Conservation (phyloP, 2,888 invertebrate genomes). For the Andrena marginata region DNA sequence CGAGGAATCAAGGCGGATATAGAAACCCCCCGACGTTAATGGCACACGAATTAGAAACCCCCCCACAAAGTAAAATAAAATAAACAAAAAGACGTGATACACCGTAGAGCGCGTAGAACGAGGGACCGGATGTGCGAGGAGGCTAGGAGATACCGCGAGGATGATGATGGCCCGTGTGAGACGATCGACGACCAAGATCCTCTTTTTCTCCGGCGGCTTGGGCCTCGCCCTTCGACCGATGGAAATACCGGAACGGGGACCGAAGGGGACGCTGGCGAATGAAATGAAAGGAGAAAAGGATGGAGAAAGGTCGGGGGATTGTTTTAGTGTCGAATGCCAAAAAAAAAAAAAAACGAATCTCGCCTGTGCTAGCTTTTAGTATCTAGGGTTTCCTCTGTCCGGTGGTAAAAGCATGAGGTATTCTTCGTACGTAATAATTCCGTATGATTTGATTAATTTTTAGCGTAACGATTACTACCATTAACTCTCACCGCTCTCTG, state of each 20-base stretch:
- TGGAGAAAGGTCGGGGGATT: conserved; percentile 59
- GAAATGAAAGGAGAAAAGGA: conserved; percentile 18
- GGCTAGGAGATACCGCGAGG: not conserved
- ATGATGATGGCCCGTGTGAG: not conserved
- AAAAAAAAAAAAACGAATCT: conserved; percentile 69
- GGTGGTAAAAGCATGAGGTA: conserved; percentile 84
- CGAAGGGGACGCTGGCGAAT: conserved; percentile 28
- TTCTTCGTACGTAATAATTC: conserved; percentile 82
- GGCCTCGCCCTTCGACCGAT: not conserved
- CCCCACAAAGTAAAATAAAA: not conserved
- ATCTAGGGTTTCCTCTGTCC: conserved; percentile 83
- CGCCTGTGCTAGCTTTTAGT: conserved; percentile 82
- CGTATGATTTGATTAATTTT: conserved; percentile 82
- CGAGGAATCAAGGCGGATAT: conserved; percentile 2
- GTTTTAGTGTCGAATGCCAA: conserved; percentile 57
- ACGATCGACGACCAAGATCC: conserved; percentile 23
- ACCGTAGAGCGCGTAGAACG: not conserved
- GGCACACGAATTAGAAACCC: conserved; percentile 32
- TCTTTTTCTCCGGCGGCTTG: conserved; percentile 27
- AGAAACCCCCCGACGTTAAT: conserved; percentile 20
- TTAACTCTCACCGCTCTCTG: conserved; percentile 80
- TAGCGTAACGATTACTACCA: conserved; percentile 79
- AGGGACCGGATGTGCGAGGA: not conserved
- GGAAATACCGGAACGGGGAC: conserved; percentile 14
- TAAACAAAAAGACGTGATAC: not conserved